phyloP scores from a whole-genome alignment of 2,797 vertebrate species.

The Pogoniulus pusillus region DNA sequence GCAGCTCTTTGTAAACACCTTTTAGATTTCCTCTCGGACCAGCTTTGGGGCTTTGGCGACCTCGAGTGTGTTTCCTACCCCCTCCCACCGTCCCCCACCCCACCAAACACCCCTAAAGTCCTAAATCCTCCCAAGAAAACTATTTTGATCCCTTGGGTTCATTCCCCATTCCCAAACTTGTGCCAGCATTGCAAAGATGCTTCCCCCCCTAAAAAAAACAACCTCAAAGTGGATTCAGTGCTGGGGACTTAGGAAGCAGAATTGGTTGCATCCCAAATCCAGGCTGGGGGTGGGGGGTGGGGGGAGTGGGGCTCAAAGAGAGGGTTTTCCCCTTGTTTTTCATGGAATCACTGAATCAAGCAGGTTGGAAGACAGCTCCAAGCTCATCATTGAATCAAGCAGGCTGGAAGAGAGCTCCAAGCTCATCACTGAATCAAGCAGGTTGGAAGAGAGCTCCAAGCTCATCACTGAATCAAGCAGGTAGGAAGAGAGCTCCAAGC shows the following conservation, averaged over 20 bases:
- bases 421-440: too few species aligned
- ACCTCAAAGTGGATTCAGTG: fast-evolving
- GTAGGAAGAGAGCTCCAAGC: too few species aligned
- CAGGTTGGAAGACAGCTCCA: too few species aligned
- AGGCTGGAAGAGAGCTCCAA: too few species aligned
- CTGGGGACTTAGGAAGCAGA: neutral
- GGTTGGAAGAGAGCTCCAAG: too few species aligned
- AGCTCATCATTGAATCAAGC: too few species aligned
- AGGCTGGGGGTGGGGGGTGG: too few species aligned
- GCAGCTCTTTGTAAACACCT: constrained; percentile 62
- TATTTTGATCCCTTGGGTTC: neutral
- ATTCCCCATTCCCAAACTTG: neutral
- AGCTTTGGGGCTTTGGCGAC: neutral
- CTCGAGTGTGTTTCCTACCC: neutral
- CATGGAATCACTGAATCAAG: too few species aligned
- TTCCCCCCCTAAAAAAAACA: neutral
- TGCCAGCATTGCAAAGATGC: neutral
- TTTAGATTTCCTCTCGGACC: constrained; percentile 29
- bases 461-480: too few species aligned
- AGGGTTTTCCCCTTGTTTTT: neutral
- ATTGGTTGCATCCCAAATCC: neutral
- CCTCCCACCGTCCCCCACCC: neutral
- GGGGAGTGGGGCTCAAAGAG: neutral
- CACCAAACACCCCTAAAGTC: neutral
- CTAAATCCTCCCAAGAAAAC: neutral